Evolutionary conservation across 2,113 vertebrate genomes (phyloP).

Genomic region (Gallinago undulata): DNA sequence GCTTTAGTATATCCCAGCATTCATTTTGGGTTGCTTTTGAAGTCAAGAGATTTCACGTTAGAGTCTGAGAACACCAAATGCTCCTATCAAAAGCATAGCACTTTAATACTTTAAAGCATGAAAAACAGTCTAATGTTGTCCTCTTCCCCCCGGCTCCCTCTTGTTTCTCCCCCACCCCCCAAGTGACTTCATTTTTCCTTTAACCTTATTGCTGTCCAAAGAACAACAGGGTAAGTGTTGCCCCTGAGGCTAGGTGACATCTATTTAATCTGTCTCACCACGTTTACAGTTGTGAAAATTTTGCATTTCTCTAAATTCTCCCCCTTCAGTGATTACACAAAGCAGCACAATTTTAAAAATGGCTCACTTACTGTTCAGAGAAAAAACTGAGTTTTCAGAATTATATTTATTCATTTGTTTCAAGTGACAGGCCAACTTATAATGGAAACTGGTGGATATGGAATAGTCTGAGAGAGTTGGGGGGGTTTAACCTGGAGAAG

Average conservation of each 20-base stretch:
- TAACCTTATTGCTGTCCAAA: neutral
- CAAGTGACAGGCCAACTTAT: neutral
- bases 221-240: neutral
- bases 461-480: neutral
- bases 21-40: neutral
- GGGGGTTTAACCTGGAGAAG: neutral
- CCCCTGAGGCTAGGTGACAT: neutral
- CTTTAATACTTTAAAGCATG: neutral
- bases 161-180: neutral
- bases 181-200: neutral
- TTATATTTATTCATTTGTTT: neutral
- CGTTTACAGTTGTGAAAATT: neutral
- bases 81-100: neutral
- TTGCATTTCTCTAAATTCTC: neutral
- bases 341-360: neutral
- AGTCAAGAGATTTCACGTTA: neutral
- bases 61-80: neutral
- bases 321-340: neutral
- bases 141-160: neutral
- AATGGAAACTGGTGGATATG: neutral
- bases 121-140: neutral
- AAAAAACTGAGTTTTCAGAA: neutral
- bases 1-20: neutral
- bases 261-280: neutral
- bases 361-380: neutral